Evolutionary conservation across 1,140 invertebrate genomes (phyloP), one percentile per base, ranked within the genome.

Genomic region (Hesperophylax magnus): DNA sequence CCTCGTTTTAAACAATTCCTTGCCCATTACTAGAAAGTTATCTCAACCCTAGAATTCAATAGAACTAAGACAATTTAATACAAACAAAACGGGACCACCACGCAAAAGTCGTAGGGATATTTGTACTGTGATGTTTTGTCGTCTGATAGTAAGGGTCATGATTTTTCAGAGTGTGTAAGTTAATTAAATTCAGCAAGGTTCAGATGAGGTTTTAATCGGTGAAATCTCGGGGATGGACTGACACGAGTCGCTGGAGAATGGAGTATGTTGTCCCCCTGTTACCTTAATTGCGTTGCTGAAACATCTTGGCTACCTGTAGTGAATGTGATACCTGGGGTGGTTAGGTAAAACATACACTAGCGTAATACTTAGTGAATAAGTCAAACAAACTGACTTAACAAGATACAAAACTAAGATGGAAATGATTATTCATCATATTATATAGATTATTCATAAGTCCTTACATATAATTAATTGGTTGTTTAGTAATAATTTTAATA

Each of bases 161-260:
- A 22, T 67, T 67, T 67, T n/a, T 27, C 63, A 15, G 17, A 27
- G 17, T 67, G 31, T 67, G 63, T 34, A n/a, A 31, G 6, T 67
- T 67, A 67, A 67, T 67, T 34, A 67, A 67, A n/a, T 67, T 67
- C 63, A n/a, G 27, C 31, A 31, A 4, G 15, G 63, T 67, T 61
- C 4, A 61, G 58, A 61, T 61, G 58, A 61, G 72, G 74, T 31
- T 47, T 74, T 81, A 78, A 81, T 81, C 80, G 65, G 18, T 67
- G 65, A 69, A 81, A 81, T 81, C 80, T 67, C 71, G 58, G 72
- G 72, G 75, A 81, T 78, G 80, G 75, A 81, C 75, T 78, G 77
- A 53, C 80, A 78, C 77, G 69, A 81, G 80, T 81, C 71, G 75
- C 65, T 20, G 74, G 60, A 67, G 14, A 20, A 20, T 20, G 27